Base-by-base conservation (phyloP, 2,797 vertebrate genomes). In the Gallinago nigripennis region DNA sequence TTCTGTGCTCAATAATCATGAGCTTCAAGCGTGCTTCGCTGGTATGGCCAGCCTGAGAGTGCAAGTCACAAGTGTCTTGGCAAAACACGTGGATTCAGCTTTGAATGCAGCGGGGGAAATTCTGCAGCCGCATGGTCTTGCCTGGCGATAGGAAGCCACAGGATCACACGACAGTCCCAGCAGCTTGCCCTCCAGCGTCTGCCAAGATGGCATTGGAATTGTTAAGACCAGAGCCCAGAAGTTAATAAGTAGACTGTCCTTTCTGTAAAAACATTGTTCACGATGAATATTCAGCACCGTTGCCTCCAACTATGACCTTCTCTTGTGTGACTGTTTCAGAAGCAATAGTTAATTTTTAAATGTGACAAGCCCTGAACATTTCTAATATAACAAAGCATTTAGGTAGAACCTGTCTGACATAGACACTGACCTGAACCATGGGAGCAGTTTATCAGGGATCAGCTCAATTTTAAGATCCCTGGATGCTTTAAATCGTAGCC, bases 41-140 rank as follows among this genome's bases (percentile, higher is more conserved):
- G 46, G 31, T 1, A 1, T 14, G 27, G 60, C 63, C 76, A 66
- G 41, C 18, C 37, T 65, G 79, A 31, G 0, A 6, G 12, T 3
- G 8, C 28, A 28, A 8, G 12, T 10, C 39, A 37, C 0, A 0
- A 54, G 46, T 1, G 9, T 46, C 69, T 63, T 43, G 20, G 69
- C 16, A 63, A 35, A 63, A 51, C 3, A 23, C 30, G 56, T 23
- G 2, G 2, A 6, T 11, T 41, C 19, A 30, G 27, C 33, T 46
- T 8, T 14, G 57, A 41, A 28, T 12, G 17, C n/a, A 17, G 6
- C 6, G 23, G 41, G 39, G 27, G 17, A 43, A 61, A 25, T n/a
- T 31, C 51, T 41, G 56, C 21, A 5, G 12, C 8, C 35, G n/a
- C 24, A 0, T 2, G 4, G 21, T 33, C 33, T 16, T 11, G 8